A percentile compares a stretch with the other conserved stretches of the same genome.
Evolutionary conservation across 2,888 invertebrate genomes (phyloP).

Genomic region (Dryadula phaetusa): DNA sequence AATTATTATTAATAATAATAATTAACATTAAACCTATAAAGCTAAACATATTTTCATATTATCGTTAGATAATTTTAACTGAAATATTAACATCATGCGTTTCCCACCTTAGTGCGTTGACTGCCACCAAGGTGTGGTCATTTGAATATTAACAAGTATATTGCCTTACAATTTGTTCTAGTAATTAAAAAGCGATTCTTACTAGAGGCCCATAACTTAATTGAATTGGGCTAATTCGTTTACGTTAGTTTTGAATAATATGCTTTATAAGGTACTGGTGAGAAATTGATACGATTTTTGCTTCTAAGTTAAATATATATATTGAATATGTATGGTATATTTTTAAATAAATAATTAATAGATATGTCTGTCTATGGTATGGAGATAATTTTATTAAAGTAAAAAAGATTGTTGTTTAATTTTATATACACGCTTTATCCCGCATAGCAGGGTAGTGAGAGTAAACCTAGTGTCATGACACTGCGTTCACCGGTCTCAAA

Average conservation of each 20-base stretch:
- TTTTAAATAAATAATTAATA: slow-evolving; percentile 6
- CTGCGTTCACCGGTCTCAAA: too few relatives aligned
- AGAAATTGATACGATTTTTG: slow-evolving; percentile 24
- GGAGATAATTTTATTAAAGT: not conserved
- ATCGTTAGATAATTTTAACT: too few relatives aligned
- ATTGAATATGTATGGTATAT: slow-evolving; percentile 4
- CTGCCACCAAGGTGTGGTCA: slow-evolving; percentile 34
- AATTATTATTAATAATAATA: too few relatives aligned
- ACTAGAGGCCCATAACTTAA: slow-evolving; percentile 38
- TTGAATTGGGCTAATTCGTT: slow-evolving; percentile 41
- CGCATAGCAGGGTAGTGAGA: too few relatives aligned
- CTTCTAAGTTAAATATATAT: not conserved
- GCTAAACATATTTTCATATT: too few relatives aligned
- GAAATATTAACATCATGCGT: not conserved
- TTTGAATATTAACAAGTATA: slow-evolving; percentile 42
- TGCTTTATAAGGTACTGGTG: slow-evolving; percentile 14
- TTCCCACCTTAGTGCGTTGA: slow-evolving; percentile 12
- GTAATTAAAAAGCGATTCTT: slow-evolving; percentile 46
- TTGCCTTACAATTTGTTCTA: slow-evolving; percentile 44
- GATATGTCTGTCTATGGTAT: not conserved
- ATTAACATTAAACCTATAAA: too few relatives aligned
- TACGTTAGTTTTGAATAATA: slow-evolving; percentile 25
- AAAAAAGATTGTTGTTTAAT: too few relatives aligned
- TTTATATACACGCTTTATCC: too few relatives aligned
- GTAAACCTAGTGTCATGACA: too few relatives aligned